Conservation (phyloP, 2,797 vertebrate species). For the Siniperca undulata region DNA sequence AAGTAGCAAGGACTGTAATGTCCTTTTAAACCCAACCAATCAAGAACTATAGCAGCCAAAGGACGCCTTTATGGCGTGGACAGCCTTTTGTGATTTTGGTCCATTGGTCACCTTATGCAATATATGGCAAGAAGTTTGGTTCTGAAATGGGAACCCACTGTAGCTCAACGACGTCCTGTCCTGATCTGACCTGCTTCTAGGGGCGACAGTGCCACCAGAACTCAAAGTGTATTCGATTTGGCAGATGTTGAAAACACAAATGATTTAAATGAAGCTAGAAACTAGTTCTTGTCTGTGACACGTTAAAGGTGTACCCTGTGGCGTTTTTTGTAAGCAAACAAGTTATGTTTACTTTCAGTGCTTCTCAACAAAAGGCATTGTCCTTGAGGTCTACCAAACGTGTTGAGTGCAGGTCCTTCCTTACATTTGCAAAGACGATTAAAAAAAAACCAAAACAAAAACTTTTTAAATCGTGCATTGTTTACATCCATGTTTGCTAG, state of each 20-base stretch:
- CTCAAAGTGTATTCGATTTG: background rate
- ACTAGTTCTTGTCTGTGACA: background rate
- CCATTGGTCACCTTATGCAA: conserved; percentile 8
- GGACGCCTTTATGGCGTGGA: background rate
- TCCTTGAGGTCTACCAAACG: background rate
- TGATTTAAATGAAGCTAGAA: background rate
- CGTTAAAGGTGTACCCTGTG: conserved; percentile 5
- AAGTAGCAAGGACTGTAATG: conserved; percentile 53
- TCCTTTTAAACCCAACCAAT: conserved; percentile 32
- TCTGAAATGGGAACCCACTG: background rate
- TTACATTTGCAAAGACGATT: background rate
- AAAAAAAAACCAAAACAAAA: background rate
- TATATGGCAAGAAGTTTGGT: background rate
- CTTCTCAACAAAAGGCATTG: background rate
- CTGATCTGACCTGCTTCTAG: background rate
- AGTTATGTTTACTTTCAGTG: background rate
- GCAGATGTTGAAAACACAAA: background rate
- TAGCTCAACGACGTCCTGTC: background rate
- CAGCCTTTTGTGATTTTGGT: conserved; percentile 26
- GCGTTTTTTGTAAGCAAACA: conserved; percentile 6
- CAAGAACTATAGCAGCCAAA: conserved; percentile 22
- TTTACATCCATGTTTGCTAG: conserved; percentile 16
- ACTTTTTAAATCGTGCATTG: background rate
- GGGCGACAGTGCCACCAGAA: background rate
- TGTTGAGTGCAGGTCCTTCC: background rate